A percentile compares a stretch with the other conserved stretches of the same genome.
Evolutionary conservation across 2,113 vertebrate genomes (phyloP).

Genomic region (Rhinoptilus africanus): DNA sequence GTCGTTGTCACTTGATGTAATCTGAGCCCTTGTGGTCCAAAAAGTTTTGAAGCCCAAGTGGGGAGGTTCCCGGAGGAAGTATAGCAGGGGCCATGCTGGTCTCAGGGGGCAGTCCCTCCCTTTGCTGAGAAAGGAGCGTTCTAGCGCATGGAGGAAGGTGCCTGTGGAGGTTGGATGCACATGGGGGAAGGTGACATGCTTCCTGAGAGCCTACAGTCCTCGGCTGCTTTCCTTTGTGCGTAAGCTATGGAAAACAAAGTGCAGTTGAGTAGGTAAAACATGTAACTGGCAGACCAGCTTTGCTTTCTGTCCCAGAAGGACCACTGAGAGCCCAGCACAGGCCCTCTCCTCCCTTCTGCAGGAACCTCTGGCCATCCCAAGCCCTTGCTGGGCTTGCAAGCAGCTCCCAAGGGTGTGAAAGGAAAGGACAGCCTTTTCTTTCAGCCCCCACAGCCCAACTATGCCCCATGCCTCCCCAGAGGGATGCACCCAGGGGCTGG

Average conservation of each 20-base stretch:
- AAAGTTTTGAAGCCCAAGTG: neutral
- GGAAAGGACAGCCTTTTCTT: neutral
- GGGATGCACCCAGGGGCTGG: neutral
- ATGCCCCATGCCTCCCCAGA: neutral
- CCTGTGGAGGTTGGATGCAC: neutral
- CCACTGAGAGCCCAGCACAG: neutral
- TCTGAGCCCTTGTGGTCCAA: neutral
- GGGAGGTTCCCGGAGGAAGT: neutral
- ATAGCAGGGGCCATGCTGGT: neutral
- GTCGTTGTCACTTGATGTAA: neutral
- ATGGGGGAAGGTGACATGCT: rapidly evolving
- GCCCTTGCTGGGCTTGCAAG: rapidly evolving
- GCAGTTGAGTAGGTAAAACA: neutral
- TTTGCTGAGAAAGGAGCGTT: neutral
- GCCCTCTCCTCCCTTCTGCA: neutral
- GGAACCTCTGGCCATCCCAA: neutral
- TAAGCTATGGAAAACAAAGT: neutral
- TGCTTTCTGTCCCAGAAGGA: neutral
- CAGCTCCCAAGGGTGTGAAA: neutral
- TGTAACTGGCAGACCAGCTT: neutral
- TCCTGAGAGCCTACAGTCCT: neutral
- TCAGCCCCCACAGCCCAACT: neutral
- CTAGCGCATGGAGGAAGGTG: neutral
- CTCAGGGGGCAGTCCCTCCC: neutral
- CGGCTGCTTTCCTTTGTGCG: neutral